Evolutionary conservation across 2,113 vertebrate species (phyloP).

Genomic region (Mastomys coucha): DNA sequence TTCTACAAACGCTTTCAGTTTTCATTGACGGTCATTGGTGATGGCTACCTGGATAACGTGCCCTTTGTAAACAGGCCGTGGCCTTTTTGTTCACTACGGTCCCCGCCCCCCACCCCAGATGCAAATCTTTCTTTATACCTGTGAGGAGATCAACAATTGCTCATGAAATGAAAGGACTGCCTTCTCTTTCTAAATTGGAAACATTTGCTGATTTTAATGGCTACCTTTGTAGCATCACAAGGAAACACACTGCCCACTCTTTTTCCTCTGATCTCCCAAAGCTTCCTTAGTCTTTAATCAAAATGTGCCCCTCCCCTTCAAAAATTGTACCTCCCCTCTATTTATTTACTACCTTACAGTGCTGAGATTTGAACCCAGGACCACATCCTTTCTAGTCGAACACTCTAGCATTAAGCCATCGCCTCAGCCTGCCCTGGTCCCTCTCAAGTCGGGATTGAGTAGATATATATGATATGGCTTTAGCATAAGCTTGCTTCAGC

Average conservation of each 20-base stretch:
- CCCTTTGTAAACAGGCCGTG: background rate
- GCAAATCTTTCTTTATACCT: background rate
- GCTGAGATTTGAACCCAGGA: background rate
- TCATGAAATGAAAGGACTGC: background rate
- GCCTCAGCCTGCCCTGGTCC: background rate
- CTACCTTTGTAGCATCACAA: background rate
- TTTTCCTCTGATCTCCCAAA: background rate
- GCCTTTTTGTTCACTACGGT: background rate
- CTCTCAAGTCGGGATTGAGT: background rate
- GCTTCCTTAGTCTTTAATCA: background rate
- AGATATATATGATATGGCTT: background rate
- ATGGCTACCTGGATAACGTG: background rate
- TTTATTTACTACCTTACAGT: background rate
- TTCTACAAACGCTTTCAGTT: background rate
- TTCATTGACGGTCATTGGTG: background rate
- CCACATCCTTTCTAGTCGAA: background rate
- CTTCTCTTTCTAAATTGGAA: background rate
- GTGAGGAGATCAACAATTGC: background rate
- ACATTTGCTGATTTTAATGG: slow-evolving; percentile 12
- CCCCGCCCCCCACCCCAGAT: rapidly evolving
- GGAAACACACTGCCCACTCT: background rate
- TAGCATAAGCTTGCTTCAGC: background rate
- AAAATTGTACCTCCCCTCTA: background rate
- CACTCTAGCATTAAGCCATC: background rate
- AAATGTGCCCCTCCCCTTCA: background rate